Evolutionary conservation across 1,140 invertebrate species (phyloP).

Genomic region (Lepidurus packardi): DNA sequence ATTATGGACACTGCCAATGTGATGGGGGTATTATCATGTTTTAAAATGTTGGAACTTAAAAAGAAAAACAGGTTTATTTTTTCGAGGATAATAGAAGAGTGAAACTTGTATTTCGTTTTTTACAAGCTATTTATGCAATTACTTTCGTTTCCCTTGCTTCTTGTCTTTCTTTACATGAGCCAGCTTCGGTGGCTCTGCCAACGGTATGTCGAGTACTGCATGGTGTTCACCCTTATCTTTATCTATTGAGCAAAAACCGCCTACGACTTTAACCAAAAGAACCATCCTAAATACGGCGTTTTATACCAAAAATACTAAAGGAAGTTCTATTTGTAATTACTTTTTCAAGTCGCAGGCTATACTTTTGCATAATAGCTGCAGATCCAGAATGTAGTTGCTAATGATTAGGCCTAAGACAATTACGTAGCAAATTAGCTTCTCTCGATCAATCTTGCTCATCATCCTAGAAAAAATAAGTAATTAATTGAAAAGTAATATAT

Average conservation of each 20-base stretch:
- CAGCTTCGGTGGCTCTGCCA: constrained; percentile 25
- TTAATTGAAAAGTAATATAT: no score
- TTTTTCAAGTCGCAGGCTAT: constrained; percentile 10
- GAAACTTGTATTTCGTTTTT: background rate
- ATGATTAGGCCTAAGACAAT: constrained; percentile 26
- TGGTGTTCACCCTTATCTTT: constrained; percentile 22
- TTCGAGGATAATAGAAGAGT: background rate
- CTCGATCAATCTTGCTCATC: constrained; percentile 29
- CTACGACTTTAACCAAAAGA: constrained; percentile 28
- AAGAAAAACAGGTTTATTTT: background rate
- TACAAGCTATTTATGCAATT: background rate
- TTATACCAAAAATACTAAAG: background rate
- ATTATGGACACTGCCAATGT: background rate
- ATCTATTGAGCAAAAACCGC: constrained; percentile 15
- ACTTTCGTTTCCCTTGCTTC: background rate
- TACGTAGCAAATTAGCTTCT: constrained; percentile 27
- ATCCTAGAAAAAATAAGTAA: constrained; percentile 21
- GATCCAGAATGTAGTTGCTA: constrained; percentile 1
- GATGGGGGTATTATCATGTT: background rate
- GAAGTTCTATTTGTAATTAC: background rate
- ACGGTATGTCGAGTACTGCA: constrained; percentile 20
- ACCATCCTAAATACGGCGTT: background rate
- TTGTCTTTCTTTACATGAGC: constrained; percentile 21
- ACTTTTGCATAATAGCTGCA: constrained; percentile 27
- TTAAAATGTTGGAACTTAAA: background rate